Conservation (phyloP, 2,888 invertebrate species). For the Heliconius charithonia region DNA sequence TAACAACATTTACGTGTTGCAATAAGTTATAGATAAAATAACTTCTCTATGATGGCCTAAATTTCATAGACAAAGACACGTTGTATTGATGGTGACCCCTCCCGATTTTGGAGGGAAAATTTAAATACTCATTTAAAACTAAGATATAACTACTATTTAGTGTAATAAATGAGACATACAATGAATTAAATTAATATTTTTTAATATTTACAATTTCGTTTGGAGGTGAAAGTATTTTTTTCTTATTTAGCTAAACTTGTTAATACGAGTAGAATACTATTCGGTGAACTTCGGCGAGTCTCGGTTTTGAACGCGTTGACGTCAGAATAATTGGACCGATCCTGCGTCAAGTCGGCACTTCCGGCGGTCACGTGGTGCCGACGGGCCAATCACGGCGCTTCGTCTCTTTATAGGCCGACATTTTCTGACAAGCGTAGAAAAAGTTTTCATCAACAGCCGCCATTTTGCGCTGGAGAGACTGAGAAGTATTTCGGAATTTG, state of each 20-base stretch:
- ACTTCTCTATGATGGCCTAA: slow-evolving; percentile 59
- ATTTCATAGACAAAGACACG: slow-evolving; percentile 74
- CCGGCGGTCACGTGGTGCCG: slow-evolving; percentile 80
- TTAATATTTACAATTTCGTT: slow-evolving; percentile 8
- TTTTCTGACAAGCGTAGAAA: slow-evolving; percentile 97
- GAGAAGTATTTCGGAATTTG: slow-evolving; percentile 90
- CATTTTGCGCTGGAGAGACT: slow-evolving; percentile 94
- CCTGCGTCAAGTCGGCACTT: slow-evolving; percentile 76
- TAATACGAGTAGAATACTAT: slow-evolving; percentile 46
- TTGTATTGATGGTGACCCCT: slow-evolving; percentile 80
- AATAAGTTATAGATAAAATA: slow-evolving; percentile 12
- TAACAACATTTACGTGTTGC: not conserved
- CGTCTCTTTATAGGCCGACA: slow-evolving; percentile 81
- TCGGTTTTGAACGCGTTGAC: slow-evolving; percentile 76
- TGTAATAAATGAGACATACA: slow-evolving; percentile 5
- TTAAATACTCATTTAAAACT: slow-evolving; percentile 54
- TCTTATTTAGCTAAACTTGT: slow-evolving; percentile 17
- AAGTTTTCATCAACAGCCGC: slow-evolving; percentile 98
- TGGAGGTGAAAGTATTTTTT: slow-evolving; percentile 27
- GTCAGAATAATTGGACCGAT: slow-evolving; percentile 77
- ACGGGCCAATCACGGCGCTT: slow-evolving; percentile 73
- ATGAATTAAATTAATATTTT: slow-evolving; percentile 27
- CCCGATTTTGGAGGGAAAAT: slow-evolving; percentile 75
- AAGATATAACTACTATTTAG: slow-evolving; percentile 24
- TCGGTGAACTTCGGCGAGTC: slow-evolving; percentile 65